Conservation (phyloP, 2,888 invertebrate genomes). For the Eustalomyia histrio region DNA sequence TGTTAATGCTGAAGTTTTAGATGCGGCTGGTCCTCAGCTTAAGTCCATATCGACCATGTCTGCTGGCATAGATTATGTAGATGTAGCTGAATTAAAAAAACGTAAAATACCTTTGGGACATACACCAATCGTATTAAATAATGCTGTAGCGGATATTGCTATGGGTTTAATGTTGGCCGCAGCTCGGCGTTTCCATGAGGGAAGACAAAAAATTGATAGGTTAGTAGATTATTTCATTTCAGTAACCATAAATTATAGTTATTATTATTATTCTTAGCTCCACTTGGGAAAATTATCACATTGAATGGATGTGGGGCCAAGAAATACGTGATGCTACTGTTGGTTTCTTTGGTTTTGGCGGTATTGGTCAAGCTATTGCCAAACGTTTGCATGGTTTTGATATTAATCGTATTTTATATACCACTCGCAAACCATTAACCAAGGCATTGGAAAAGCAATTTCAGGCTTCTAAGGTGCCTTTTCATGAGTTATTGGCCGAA, state of each 20-base stretch:
- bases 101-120: constrained; percentile 89
- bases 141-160: constrained; percentile 90
- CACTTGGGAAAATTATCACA: constrained; percentile 84
- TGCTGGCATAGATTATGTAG: constrained; percentile 92
- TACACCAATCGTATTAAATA: constrained; percentile 87
- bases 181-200: constrained; percentile 88
- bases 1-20: constrained; percentile 75
- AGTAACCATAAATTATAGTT: not conserved
- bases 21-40: constrained; percentile 82
- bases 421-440: constrained; percentile 84
- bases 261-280: constrained; percentile 78
- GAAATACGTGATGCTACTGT: constrained; percentile 89
- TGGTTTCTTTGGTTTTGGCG: constrained; percentile 91
- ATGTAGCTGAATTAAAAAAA: constrained; percentile 85
- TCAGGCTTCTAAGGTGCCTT: constrained; percentile 83
- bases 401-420: constrained; percentile 86
- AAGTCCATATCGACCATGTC: constrained; percentile 91
- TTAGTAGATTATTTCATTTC: constrained; percentile 63
- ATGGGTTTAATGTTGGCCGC: constrained; percentile 88
- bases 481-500: constrained; percentile 83
- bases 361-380: constrained; percentile 88
- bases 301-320: constrained; percentile 89
- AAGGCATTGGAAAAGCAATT: constrained; percentile 77
- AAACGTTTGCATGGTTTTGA: constrained; percentile 87
- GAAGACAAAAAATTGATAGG: constrained; percentile 83